phyloP scores from a whole-genome alignment of 2,797 vertebrate genomes.

The Urosaurus nigricauda region DNA sequence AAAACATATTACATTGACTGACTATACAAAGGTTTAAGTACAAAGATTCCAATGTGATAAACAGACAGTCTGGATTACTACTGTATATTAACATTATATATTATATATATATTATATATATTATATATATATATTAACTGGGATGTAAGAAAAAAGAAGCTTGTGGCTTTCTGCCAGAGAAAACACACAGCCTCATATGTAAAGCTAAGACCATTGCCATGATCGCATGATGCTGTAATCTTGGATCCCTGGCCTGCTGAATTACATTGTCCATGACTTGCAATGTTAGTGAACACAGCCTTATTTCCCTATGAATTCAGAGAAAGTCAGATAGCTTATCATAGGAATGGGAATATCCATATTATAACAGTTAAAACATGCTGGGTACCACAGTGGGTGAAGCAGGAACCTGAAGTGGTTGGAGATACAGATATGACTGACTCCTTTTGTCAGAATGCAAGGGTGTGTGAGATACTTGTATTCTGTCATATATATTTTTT shows the following conservation, averaged over 20 bases:
- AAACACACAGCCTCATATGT: not conserved
- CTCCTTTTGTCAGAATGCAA: not conserved
- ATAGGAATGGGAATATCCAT: not conserved
- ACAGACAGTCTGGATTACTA: not conserved
- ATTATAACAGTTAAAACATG: not conserved
- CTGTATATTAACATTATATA: no score
- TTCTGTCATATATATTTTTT: not conserved
- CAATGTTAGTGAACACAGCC: not conserved
- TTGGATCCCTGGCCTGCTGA: not conserved
- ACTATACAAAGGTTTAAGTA: conserved; percentile 45
- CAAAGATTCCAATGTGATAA: conserved; percentile 29
- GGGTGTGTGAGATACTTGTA: not conserved
- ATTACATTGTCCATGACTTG: not conserved
- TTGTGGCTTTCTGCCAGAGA: not conserved
- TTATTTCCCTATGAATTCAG: not conserved
- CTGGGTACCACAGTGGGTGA: not conserved
- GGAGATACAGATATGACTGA: not conserved
- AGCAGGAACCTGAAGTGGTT: not conserved
- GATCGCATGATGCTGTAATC: not conserved
- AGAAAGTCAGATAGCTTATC: not conserved
- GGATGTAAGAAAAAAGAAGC: not conserved
- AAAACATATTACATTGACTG: conserved; percentile 23
- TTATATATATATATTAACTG: not conserved
- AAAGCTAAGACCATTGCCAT: not conserved
- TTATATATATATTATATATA: no score